Conservation (phyloP, 2,888 invertebrate genomes). For the Drosophila monieri region DNA sequence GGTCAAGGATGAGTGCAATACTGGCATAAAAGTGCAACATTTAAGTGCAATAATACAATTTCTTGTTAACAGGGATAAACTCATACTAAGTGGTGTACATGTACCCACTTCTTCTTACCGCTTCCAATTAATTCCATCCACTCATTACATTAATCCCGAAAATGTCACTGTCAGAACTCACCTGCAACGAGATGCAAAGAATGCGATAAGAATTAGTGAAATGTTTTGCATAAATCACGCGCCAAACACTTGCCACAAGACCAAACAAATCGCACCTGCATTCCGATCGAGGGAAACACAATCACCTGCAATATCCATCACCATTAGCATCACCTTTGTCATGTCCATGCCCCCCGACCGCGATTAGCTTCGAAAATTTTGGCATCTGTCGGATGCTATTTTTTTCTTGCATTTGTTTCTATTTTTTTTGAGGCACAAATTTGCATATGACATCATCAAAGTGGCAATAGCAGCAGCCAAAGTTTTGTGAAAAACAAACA, state of each 20-base stretch:
- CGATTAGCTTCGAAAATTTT: slow-evolving; percentile 49
- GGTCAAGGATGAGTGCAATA: slow-evolving; percentile 31
- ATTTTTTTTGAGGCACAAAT: slow-evolving; percentile 37
- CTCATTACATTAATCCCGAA: slow-evolving; percentile 7
- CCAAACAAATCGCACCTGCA: slow-evolving; percentile 32
- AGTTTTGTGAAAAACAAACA: slow-evolving; percentile 61
- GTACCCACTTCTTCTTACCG: slow-evolving; percentile 1
- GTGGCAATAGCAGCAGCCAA: slow-evolving; percentile 39
- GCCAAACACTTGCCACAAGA: slow-evolving; percentile 6
- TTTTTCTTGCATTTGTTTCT: slow-evolving; percentile 19
- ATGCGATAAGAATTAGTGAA: slow-evolving; percentile 46
- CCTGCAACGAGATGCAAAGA: slow-evolving; percentile 60
- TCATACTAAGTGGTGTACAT: neutral
- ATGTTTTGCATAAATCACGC: slow-evolving; percentile 32
- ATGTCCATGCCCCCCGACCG: slow-evolving; percentile 65
- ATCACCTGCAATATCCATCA: slow-evolving; percentile 37
- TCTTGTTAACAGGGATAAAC: neutral
- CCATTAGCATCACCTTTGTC: slow-evolving; percentile 70
- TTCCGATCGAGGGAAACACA: slow-evolving; percentile 37
- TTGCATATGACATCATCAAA: slow-evolving; percentile 75
- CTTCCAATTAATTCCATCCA: neutral
- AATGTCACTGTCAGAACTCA: slow-evolving; percentile 51
- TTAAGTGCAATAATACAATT: slow-evolving; percentile 4
- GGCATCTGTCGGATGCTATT: slow-evolving; percentile 23
- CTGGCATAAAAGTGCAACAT: slow-evolving; percentile 1